A percentile compares a stretch with the other conserved stretches of the same genome.
Evolutionary conservation across 35 echinoderm and acorn worm genomes (phyloP).

Genomic region (Heliocidaris erythrogramma): DNA sequence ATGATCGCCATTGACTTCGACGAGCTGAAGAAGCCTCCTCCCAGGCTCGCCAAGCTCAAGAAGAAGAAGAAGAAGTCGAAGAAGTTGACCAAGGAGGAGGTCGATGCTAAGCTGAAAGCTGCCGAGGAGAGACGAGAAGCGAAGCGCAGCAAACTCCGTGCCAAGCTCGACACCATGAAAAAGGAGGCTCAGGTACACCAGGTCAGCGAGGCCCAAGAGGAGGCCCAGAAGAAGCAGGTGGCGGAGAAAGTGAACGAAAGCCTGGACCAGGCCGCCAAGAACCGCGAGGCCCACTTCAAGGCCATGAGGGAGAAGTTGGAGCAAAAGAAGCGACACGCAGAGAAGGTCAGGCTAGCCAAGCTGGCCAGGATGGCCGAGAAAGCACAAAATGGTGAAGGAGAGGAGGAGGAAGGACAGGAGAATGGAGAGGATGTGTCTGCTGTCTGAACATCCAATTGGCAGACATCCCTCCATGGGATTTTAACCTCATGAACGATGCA

Average conservation of each 20-base stretch:
- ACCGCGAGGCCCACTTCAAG: constrained; percentile 76
- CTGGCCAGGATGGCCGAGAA: constrained; percentile 73
- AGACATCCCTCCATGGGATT: not conserved
- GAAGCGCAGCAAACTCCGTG: constrained; percentile 82
- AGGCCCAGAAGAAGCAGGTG: constrained; percentile 68
- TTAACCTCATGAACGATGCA: not conserved
- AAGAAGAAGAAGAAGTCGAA: constrained; percentile 89
- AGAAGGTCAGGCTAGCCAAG: constrained; percentile 80
- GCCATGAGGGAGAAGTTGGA: constrained; percentile 73
- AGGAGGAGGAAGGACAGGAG: constrained; percentile 11
- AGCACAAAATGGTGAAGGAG: constrained; percentile 38
- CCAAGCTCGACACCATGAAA: constrained; percentile 72
- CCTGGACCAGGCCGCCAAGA: constrained; percentile 68
- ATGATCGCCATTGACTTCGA: constrained; percentile 82
- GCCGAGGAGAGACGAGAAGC: constrained; percentile 94
- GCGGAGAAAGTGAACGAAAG: constrained; percentile 57
- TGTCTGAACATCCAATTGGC: constrained; percentile 51
- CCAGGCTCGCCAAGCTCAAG: constrained; percentile 91
- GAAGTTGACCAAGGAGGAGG: constrained; percentile 78
- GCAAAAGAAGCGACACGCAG: constrained; percentile 89
- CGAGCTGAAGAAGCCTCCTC: constrained; percentile 75
- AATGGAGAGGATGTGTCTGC: constrained; percentile 43
- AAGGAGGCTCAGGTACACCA: constrained; percentile 85
- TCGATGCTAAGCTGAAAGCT: constrained; percentile 87
- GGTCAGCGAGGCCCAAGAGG: constrained; percentile 60